Percentiles rank a stretch among this genome's conserved stretches.
Evolutionary conservation across 1,140 invertebrate genomes (phyloP).

Genomic region (Trachymyrmex cornetzi): DNA sequence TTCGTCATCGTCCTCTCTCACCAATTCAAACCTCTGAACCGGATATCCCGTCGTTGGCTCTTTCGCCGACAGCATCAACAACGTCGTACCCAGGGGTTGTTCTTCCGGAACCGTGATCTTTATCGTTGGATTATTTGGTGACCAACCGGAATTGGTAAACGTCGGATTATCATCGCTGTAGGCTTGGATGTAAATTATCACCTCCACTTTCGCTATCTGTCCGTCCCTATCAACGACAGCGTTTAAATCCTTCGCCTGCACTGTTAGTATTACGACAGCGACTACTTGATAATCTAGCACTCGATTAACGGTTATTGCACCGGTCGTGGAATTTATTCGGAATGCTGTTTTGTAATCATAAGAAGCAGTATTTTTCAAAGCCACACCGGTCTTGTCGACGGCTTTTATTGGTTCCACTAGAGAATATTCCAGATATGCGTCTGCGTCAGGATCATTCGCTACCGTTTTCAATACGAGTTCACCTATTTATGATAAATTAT

Average conservation of each 20-base stretch:
- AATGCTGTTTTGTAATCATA: slow-evolving; percentile 91
- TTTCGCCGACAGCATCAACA: slow-evolving; percentile 91
- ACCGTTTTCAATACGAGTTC: slow-evolving; percentile 89
- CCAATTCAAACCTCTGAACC: slow-evolving; percentile 89
- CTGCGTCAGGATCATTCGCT: slow-evolving; percentile 91
- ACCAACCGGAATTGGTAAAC: slow-evolving; percentile 91
- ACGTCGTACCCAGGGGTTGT: slow-evolving; percentile 91
- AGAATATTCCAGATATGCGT: slow-evolving; percentile 90
- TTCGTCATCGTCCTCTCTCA: slow-evolving; percentile 83
- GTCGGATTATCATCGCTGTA: slow-evolving; percentile 93
- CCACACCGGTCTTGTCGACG: slow-evolving; percentile 92
- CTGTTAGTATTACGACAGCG: slow-evolving; percentile 92
- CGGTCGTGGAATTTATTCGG: slow-evolving; percentile 90
- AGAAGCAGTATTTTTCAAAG: slow-evolving; percentile 87
- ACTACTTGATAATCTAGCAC: slow-evolving; percentile 92
- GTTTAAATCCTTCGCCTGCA: slow-evolving; percentile 91
- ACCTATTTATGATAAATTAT: slow-evolving; percentile 71
- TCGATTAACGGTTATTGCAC: slow-evolving; percentile 91
- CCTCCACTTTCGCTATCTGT: slow-evolving; percentile 90
- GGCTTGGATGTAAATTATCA: slow-evolving; percentile 93
- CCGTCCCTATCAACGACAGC: slow-evolving; percentile 89
- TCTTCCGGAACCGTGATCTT: slow-evolving; percentile 92
- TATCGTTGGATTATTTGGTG: slow-evolving; percentile 89
- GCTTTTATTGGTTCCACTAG: slow-evolving; percentile 91
- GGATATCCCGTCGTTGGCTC: slow-evolving; percentile 90